Evolutionary conservation across 2,797 vertebrate species (phyloP).

Genomic region (Premnoplex brunnescens): DNA sequence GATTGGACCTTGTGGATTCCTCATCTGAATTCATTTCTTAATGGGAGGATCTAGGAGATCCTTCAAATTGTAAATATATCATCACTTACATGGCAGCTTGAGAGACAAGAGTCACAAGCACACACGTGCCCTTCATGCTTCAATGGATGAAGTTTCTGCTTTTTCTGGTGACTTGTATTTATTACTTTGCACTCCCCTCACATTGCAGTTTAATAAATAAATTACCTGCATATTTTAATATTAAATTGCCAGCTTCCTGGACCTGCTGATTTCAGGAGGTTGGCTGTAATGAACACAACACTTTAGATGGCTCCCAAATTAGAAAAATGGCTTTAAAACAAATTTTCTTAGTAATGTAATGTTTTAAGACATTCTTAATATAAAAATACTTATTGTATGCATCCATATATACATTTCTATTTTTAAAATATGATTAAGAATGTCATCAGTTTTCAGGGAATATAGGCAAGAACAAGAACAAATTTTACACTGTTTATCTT

Average conservation of each 20-base stretch:
- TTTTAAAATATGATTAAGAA: not conserved
- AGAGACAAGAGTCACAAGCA: fast-evolving
- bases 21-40: not conserved
- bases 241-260: not conserved
- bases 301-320: not conserved
- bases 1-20: not conserved
- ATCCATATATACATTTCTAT: not conserved
- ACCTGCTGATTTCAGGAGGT: not conserved
- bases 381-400: not conserved
- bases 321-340: not conserved
- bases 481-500: not conserved
- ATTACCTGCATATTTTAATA: not conserved
- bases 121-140: fast-evolving
- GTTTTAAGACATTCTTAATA: not conserved
- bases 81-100: not conserved
- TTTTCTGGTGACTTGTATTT: not conserved
- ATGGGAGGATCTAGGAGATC: not conserved
- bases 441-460: not conserved
- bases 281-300: not conserved
- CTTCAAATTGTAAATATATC: not conserved
- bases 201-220: not conserved
- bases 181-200: not conserved
- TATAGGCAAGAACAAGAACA: not conserved
- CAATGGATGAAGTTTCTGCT: not conserved
- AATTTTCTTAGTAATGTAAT: not conserved